Base-by-base conservation (phyloP, 2,888 invertebrate genomes). In the Agrochola lychnidis region DNA sequence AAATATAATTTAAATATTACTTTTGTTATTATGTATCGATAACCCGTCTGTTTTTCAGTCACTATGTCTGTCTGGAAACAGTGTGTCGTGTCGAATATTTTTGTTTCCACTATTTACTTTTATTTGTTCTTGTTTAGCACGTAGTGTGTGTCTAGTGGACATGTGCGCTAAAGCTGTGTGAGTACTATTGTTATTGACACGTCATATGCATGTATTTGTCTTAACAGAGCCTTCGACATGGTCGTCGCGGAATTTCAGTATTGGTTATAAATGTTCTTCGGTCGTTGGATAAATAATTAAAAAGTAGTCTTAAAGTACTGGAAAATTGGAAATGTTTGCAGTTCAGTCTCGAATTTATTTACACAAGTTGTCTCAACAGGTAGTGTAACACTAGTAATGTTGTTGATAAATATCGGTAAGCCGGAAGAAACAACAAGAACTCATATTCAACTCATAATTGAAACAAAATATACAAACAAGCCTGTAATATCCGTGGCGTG, bases 131-230 rank as follows among this genome's bases (percentile, higher is more conserved):
- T 85, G 83, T 86, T 89, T 82, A 76, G 66, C 76, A 79, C 72
- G 81, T 85, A 51, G 61, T 81, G 63, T 81, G 71, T 80, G 53
- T 70, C 66, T 76, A 63, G 69, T 87, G 70, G 89, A 85, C 83
- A 94, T 94, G 93, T 91, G 89, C 86, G 88, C 93, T 76, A 91
- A 92, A 81, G 84, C 90, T 74, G 83, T 90, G 93, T 94, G 87
- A 93, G 93, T 93, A 87, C 66, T 70, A 64, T 72, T 84, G 61
- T 59, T 53, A 64, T 45, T 70, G 25, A 40, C 45, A 73, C 40
- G n/a, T 19, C 61, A 51, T 25, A 59, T 59, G 40, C n/a, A 67
- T 53, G 73, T 67, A 45, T 81, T 71, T 64, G 63, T 42, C 5
- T 59, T 19, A 16, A n/a, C 25, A 48, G 61, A 78, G 40, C 56